Evolutionary conservation across 2,888 invertebrate species (phyloP), one percentile per base, ranked within the genome.

Genomic region (Pteria penguin): DNA sequence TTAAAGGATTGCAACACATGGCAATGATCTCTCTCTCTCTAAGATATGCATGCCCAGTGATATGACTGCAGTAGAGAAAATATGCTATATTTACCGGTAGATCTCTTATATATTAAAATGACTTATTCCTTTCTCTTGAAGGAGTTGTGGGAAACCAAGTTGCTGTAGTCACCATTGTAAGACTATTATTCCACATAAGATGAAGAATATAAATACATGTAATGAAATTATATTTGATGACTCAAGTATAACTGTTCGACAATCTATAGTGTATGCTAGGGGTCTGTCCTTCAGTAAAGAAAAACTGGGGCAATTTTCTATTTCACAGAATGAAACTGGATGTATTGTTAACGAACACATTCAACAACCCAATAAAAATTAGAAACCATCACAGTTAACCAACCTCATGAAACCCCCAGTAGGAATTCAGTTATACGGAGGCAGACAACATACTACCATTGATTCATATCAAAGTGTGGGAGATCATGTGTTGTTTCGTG

Each of bases 71-170:
- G n/a, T n/a, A n/a, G n/a, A n/a, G n/a, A n/a, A n/a, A n/a, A n/a
- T n/a, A n/a, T n/a, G n/a, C n/a, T n/a, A n/a, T n/a, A n/a, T n/a
- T n/a, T n/a, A n/a, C n/a, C n/a, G n/a, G n/a, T n/a, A n/a, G n/a
- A n/a, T n/a, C n/a, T n/a, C n/a, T n/a, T n/a, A n/a, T n/a, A n/a
- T n/a, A n/a, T n/a, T n/a, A n/a, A n/a, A n/a, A n/a, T n/a, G n/a
- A n/a, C n/a, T n/a, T n/a, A n/a, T n/a, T n/a, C n/a, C n/a, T n/a
- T 45, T 45, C 18, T 45, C 58, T 58, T 22, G 58, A 0, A 58
- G 58, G 58, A 26, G 58, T 58, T 27, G 27, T 8, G 26, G 58
- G 58, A 58, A 24, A 26, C 26, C 58, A 58, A 58, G 58, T 58
- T 3, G 58, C 24, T 26, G 27, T 26, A 18, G 58, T 58, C n/a